Evolutionary conservation across 35 echinoderm and acorn worm species (phyloP).

Genomic region (Patiria miniata): DNA sequence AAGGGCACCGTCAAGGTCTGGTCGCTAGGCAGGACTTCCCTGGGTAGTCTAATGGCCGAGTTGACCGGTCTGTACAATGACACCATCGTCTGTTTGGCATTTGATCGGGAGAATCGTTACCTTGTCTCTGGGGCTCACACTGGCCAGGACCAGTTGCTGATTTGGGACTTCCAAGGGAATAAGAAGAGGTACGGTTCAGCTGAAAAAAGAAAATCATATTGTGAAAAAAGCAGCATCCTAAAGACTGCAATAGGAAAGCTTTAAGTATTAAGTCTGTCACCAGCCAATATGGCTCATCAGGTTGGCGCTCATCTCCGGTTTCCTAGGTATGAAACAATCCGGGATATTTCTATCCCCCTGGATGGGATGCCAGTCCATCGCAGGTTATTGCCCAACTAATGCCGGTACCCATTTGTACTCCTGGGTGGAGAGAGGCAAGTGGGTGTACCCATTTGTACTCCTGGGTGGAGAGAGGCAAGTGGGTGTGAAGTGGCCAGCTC

Average conservation of each 20-base stretch:
- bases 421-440: no score
- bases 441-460: no score
- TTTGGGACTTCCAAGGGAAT: conserved; percentile 44
- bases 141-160: conserved; percentile 59
- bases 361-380: no score
- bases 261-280: no score
- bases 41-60: conserved; percentile 4
- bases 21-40: conserved; percentile 1
- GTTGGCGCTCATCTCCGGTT: no score
- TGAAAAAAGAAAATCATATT: neutral
- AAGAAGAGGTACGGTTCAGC: neutral
- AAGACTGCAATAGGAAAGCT: neutral
- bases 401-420: no score
- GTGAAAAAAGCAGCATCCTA: neutral
- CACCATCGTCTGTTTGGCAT: conserved; percentile 18
- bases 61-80: conserved; percentile 30
- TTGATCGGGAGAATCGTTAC: conserved; percentile 42
- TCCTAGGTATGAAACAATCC: no score
- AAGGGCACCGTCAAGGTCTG: conserved; percentile 44
- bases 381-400: no score
- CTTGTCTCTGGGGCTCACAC: conserved; percentile 50
- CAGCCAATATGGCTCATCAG: no score
- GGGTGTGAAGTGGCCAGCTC: no score
- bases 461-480: no score
- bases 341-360: no score